Evolutionary conservation across 2,888 invertebrate genomes (phyloP).

Genomic region (Drosophila lutescens): DNA sequence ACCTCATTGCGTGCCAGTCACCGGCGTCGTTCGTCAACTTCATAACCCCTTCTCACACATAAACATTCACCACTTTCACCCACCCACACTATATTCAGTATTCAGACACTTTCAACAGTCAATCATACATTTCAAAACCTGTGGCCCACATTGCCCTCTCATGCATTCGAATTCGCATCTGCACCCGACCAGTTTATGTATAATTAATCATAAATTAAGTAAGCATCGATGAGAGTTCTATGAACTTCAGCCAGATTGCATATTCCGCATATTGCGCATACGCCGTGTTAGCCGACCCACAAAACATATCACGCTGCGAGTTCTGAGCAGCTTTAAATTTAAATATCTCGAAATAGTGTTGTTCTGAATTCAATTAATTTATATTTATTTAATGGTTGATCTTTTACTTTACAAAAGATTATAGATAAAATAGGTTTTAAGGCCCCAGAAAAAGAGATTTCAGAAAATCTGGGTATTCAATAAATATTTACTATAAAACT

Average conservation of each 20-base stretch:
- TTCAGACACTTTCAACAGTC: constrained; percentile 36
- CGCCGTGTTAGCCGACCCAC: constrained; percentile 12
- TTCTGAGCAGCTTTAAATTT: not conserved
- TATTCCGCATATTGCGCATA: constrained; percentile 10
- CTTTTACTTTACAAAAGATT: too few relatives aligned
- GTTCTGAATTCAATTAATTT: not conserved
- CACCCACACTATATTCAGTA: constrained; percentile 2
- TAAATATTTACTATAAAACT: constrained; percentile 1
- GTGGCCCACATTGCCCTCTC: constrained; percentile 30
- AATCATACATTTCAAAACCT: constrained; percentile 33
- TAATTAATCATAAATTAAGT: constrained; percentile 38
- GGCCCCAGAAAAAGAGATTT: not conserved
- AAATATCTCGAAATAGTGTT: not conserved
- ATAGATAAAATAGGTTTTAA: too few relatives aligned
- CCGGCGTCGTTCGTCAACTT: constrained; percentile 46
- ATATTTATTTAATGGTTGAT: too few relatives aligned
- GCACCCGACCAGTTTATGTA: constrained; percentile 34
- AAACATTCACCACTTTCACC: constrained; percentile 6
- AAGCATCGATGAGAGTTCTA: constrained; percentile 16
- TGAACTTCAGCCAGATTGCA: constrained; percentile 9
- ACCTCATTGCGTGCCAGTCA: constrained; percentile 62
- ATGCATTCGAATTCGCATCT: constrained; percentile 18
- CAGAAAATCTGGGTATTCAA: not conserved
- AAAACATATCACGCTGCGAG: constrained; percentile 6
- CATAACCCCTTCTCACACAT: constrained; percentile 46